phyloP scores from a whole-genome alignment of 1,140 invertebrate species.

The Piezodorus guildinii region DNA sequence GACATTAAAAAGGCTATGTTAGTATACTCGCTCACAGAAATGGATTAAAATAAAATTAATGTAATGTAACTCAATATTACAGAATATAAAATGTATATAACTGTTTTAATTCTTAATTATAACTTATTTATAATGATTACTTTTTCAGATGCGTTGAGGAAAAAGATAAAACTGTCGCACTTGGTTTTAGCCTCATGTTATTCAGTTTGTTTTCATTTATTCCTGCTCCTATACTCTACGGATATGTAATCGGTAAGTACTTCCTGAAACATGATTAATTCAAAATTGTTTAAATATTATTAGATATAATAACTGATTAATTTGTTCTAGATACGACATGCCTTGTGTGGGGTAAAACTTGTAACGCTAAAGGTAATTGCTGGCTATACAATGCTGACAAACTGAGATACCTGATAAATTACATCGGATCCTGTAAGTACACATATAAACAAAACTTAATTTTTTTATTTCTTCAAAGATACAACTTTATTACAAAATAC shows the following conservation, averaged over 20 bases:
- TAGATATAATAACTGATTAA: background rate
- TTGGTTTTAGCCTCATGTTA: constrained; percentile 52
- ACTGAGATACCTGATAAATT: constrained; percentile 50
- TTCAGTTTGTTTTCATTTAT: constrained; percentile 57
- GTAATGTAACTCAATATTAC: too few relatives aligned
- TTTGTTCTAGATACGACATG: constrained; percentile 37
- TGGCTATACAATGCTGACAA: constrained; percentile 55
- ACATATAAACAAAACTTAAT: too few relatives aligned
- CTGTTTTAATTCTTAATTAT: too few relatives aligned
- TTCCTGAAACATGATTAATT: background rate
- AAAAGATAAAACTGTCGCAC: constrained; percentile 56
- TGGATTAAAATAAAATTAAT: too few relatives aligned
- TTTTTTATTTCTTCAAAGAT: too few relatives aligned
- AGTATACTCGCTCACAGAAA: too few relatives aligned
- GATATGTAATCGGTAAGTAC: constrained; percentile 51
- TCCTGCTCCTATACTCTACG: constrained; percentile 59
- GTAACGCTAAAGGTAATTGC: constrained; percentile 56
- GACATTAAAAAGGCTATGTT: too few relatives aligned
- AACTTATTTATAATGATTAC: too few relatives aligned
- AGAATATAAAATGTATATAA: too few relatives aligned
- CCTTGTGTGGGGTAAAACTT: constrained; percentile 61
- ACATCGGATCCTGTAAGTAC: constrained; percentile 45
- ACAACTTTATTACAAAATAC: too few relatives aligned
- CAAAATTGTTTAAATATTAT: too few relatives aligned
- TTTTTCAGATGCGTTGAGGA: constrained; percentile 52